These are phyloP conservation scores for Portevinia maculata DNA, from an alignment of 2,888 invertebrate species.

Conservation along the genomic window DNA sequence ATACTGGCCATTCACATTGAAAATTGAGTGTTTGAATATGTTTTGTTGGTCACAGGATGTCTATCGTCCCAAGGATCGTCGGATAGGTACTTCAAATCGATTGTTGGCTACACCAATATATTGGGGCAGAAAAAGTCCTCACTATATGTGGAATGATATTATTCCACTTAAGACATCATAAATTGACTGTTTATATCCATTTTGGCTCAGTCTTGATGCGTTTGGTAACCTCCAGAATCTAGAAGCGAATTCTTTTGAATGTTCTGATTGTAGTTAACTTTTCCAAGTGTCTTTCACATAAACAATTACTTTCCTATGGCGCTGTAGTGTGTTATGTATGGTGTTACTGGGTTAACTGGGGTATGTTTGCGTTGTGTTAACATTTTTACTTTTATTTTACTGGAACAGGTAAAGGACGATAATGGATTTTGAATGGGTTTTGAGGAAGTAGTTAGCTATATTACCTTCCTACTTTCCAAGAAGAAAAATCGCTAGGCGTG, in stretches of 20 bases:
- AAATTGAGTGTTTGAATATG: slow-evolving; percentile 62
- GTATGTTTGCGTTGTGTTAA: slow-evolving; percentile 35
- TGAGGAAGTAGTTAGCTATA: neutral
- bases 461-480: neutral
- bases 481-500: neutral
- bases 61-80: slow-evolving; percentile 11
- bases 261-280: slow-evolving; percentile 38
- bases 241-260: slow-evolving; percentile 25
- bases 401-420: neutral
- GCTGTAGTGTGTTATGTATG: neutral
- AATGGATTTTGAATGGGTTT: neutral
- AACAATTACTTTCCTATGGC: slow-evolving; percentile 35
- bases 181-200: slow-evolving; percentile 70
- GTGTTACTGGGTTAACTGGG: slow-evolving; percentile 43
- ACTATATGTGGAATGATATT: slow-evolving; percentile 41
- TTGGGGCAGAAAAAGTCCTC: slow-evolving; percentile 4
- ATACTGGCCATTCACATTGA: slow-evolving; percentile 62
- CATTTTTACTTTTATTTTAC: neutral
- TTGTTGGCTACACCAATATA: slow-evolving; percentile 22
- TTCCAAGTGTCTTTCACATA: slow-evolving; percentile 43
- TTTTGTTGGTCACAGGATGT: slow-evolving; percentile 29
- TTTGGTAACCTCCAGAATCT: slow-evolving; percentile 34
- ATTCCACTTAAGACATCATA: slow-evolving; percentile 68
- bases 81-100: slow-evolving; percentile 34
- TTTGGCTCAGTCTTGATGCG: slow-evolving; percentile 51